Base-by-base conservation (phyloP, 2,113 vertebrate species). In the Emberiza fucata region DNA sequence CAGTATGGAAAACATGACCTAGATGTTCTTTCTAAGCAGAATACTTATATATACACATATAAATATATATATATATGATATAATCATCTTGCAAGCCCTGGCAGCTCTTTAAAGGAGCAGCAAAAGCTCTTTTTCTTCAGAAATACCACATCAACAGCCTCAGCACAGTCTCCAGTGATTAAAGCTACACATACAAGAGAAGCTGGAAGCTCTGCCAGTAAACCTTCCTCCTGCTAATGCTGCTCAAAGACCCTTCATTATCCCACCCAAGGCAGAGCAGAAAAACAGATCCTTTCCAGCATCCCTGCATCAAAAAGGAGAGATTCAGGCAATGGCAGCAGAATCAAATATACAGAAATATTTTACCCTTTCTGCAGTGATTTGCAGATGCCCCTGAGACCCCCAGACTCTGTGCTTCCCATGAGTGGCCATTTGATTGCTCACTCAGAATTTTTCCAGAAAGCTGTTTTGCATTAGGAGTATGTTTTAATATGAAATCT, bases 151-250 rank as follows among this genome's bases (percentile, higher is more conserved):
- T 88, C 66, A 75, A 84, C 84, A 90, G 75, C 78, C 81, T 86
- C 21, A 1, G 78, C 63, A 35, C 14, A 81, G 81, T 93, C 90
- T 66, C 75, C 42, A 31, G 90, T 80, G 90, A 96, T 95, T 95
- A 90, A 91, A 95, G 81, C 75, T 94, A 77, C 81, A 92, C 81
- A 78, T 94, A 69, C 81, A 81, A 76, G 89, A 42, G 40, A 42
- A 85, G 70, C 93, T 92, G 84, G 83, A 89, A 94, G 87, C 90
- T 91, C 65, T 95, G 81, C 84, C 89, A 87, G 31, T 33, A 45
- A 95, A 78, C 45, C 81, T 93, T 81, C 42, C 63, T 57, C 53
- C 88, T 57, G 75, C 85, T 94, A 91, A 84, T 61, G 81, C 89
- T 70, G 65, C 88, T 68, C 64, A 93, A 81, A 90, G 66, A 63